Base-by-base conservation (phyloP, 2,888 invertebrate species). In the Pseudanteris insignis region DNA sequence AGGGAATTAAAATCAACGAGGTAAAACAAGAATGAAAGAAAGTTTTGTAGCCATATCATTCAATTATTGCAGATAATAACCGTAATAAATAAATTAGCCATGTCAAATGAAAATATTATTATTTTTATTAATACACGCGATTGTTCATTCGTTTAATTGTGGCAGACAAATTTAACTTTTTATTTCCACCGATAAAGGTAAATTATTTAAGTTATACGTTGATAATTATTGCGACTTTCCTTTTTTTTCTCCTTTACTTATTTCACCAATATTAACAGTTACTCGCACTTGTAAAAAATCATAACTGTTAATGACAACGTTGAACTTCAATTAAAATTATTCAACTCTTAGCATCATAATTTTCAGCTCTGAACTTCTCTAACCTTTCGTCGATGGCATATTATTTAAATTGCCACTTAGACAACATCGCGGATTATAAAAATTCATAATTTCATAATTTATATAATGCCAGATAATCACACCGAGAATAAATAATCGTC, bases 1-100 rank as follows among this genome's bases (percentile, higher is more conserved):
- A 13, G 15, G 15, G 32, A 50, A 47, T 33, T 12, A 33, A 2
- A 50, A 50, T 40, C 32, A 50, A 11, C 24, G 24, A 33, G 33
- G 13, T 24, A 48, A 32, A 40, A 40, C 12, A 38, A 32, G 15
- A 11, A 36, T 41, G 15, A 33, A 33, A 38, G 25, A 29, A 48
- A 37, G 40, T 50, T 40, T 15, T 32, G 13, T n/a, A 8, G 10
- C 40, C 9, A 21, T 33, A 32, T 32, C 25, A 34, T 40, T 40
- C 29, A 40, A 40, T 50, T 50, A 26, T 12, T 29, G n/a, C 8
- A 26, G 24, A 33, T 29, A 46, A 34, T 30, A 30, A 37, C 26
- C 26, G 21, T 21, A 28, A 13, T 26, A 11, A 25, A n/a, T 15
- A 5, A 12, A 34, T 26, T 46, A 18, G 18, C 25, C 15, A 33